Conservation (phyloP, 2,888 invertebrate species). For the Merodon equestris region DNA sequence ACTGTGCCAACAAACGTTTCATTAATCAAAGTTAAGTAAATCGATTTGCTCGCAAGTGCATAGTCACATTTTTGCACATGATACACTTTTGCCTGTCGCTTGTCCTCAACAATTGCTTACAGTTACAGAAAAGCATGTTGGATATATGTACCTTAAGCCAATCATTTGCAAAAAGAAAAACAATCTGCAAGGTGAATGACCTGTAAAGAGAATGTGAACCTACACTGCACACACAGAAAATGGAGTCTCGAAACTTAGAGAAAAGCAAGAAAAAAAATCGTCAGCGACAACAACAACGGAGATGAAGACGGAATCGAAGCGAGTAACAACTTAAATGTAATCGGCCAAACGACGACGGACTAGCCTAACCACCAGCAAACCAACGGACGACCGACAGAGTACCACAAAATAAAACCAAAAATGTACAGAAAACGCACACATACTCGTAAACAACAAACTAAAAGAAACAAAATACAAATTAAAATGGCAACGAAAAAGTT, state of each 20-base stretch:
- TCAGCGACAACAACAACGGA: conserved; percentile 34
- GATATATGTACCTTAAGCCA: conserved; percentile 43
- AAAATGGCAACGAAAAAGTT: conserved; percentile 58
- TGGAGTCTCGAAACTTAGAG: conserved; percentile 54
- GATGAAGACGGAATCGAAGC: conserved; percentile 56
- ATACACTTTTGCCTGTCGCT: conserved; percentile 17
- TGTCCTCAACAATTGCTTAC: conserved; percentile 42
- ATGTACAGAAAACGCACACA: conserved; percentile 23
- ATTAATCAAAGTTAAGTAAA: conserved; percentile 2
- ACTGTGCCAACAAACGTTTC: conserved; percentile 17
- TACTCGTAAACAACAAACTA: conserved; percentile 5
- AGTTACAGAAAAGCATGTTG: conserved; percentile 40
- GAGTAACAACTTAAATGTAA: conserved; percentile 61
- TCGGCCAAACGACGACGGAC: conserved; percentile 33
- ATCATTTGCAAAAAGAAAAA: conserved; percentile 49
- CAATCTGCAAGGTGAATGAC: conserved; percentile 64
- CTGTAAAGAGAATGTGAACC: conserved; percentile 69
- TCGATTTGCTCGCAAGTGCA: conserved; percentile 11
- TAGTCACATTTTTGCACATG: conserved; percentile 41
- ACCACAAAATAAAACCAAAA: conserved; percentile 43
- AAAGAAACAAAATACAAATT: too few species aligned
- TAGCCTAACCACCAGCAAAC: conserved; percentile 6
- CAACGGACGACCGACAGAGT: conserved; percentile 35
- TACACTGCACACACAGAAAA: conserved; percentile 58
- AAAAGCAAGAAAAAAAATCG: conserved; percentile 55